phyloP scores from a whole-genome alignment of 2,888 invertebrate species.

The Caradrina kadenii region DNA sequence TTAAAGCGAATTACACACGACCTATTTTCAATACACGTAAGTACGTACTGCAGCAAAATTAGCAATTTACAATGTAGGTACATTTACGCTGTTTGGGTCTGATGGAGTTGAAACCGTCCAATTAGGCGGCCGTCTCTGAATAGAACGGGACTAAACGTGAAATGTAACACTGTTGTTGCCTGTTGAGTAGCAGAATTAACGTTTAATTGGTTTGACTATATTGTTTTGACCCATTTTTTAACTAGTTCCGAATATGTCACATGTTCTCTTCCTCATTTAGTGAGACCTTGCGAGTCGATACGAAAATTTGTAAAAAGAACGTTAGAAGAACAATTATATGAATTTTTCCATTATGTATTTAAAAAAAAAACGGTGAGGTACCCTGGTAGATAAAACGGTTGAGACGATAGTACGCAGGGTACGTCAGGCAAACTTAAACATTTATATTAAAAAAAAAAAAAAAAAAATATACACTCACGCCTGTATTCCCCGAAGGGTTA shows the following conservation, averaged over 20 bases:
- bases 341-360: too few relatives aligned
- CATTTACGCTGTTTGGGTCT: conserved; percentile 37
- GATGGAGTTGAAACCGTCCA: conserved; percentile 38
- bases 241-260: neutral
- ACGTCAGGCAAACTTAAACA: too few relatives aligned
- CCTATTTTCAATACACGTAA: conserved; percentile 20
- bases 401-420: too few relatives aligned
- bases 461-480: too few relatives aligned
- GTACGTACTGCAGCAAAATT: conserved; percentile 26
- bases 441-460: too few relatives aligned
- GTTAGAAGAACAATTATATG: too few relatives aligned
- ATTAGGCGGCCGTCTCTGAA: conserved; percentile 36
- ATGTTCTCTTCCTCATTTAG: neutral
- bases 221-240: neutral
- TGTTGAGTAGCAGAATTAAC: conserved; percentile 15
- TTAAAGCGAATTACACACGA: conserved; percentile 10
- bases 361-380: too few relatives aligned
- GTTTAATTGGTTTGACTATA: neutral
- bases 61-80: conserved; percentile 42
- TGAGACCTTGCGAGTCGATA: too few relatives aligned
- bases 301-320: too few relatives aligned
- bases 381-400: too few relatives aligned
- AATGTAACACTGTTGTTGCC: conserved; percentile 20
- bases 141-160: conserved; percentile 28
- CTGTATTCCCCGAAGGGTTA: too few relatives aligned